Evolutionary conservation across 2,888 invertebrate species (phyloP).

Genomic region (Micoletzkya japonica): DNA sequence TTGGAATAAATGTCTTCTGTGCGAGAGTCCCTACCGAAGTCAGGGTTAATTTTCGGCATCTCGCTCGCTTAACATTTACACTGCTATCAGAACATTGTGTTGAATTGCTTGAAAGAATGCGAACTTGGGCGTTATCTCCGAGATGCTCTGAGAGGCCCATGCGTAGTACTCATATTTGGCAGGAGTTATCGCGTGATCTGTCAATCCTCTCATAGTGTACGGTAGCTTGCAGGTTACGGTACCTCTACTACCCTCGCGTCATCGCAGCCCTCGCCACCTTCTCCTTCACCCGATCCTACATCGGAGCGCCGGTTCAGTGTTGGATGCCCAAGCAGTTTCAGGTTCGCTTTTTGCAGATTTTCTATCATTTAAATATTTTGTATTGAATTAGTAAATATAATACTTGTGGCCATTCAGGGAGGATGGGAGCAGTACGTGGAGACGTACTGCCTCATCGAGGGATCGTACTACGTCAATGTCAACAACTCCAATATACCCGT

Average conservation of each 20-base stretch:
- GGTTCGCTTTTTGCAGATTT: too few species aligned
- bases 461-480: slow-evolving; percentile 64
- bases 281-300: slow-evolving; percentile 65
- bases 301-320: slow-evolving; percentile 68
- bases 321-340: slow-evolving; percentile 61
- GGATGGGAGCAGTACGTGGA: slow-evolving; percentile 68
- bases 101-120: not conserved
- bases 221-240: slow-evolving; percentile 35
- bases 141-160: too few species aligned
- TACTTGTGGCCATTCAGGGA: slow-evolving; percentile 25
- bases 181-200: too few species aligned
- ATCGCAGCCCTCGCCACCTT: slow-evolving; percentile 34
- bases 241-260: slow-evolving; percentile 33
- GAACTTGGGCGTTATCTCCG: not conserved
- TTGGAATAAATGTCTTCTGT: too few species aligned
- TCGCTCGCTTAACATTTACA: too few species aligned
- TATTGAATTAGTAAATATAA: not conserved
- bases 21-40: too few species aligned
- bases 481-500: slow-evolving; percentile 41
- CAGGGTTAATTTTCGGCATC: too few species aligned
- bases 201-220: too few species aligned
- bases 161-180: too few species aligned
- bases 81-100: too few species aligned
- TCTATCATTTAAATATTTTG: not conserved
- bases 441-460: slow-evolving; percentile 68